Evolutionary conservation across 2,888 invertebrate genomes (phyloP).

Genomic region (Fissipunctia ypsillon): DNA sequence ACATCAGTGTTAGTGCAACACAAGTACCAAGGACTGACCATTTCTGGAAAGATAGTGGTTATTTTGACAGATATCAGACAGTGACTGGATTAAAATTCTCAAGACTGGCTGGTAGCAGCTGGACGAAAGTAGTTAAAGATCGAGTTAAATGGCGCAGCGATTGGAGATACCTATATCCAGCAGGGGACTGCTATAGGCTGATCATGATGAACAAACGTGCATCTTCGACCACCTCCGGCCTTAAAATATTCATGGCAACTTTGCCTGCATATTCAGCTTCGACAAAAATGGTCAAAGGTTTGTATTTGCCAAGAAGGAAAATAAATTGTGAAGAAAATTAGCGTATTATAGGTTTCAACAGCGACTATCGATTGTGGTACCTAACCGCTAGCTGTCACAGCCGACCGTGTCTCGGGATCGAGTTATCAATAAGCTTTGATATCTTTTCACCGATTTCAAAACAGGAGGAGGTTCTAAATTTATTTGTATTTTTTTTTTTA

Average conservation of each 20-base stretch:
- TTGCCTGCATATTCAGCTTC: not conserved
- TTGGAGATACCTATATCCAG: not conserved
- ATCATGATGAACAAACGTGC: not conserved
- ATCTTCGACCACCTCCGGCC: too few species aligned
- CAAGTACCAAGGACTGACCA: conserved; percentile 84
- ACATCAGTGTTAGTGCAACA: conserved; percentile 84
- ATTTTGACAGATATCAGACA: not conserved
- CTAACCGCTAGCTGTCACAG: not conserved
- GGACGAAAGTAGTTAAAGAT: too few species aligned
- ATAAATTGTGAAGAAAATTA: not conserved
- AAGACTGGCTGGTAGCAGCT: not conserved
- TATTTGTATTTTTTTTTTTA: too few species aligned
- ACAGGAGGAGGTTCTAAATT: too few species aligned
- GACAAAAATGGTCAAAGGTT: not conserved
- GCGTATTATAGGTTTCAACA: not conserved
- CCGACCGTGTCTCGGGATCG: not conserved
- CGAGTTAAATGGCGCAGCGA: not conserved
- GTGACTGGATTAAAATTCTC: not conserved
- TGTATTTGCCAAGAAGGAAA: too few species aligned
- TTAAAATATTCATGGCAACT: not conserved
- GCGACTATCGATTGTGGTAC: not conserved
- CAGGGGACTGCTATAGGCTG: not conserved
- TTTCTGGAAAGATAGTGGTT: conserved; percentile 76
- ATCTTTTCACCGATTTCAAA: too few species aligned
- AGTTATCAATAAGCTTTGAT: not conserved